Conservation (phyloP, 2,888 invertebrate genomes). For the Ephialtes manifestator region DNA sequence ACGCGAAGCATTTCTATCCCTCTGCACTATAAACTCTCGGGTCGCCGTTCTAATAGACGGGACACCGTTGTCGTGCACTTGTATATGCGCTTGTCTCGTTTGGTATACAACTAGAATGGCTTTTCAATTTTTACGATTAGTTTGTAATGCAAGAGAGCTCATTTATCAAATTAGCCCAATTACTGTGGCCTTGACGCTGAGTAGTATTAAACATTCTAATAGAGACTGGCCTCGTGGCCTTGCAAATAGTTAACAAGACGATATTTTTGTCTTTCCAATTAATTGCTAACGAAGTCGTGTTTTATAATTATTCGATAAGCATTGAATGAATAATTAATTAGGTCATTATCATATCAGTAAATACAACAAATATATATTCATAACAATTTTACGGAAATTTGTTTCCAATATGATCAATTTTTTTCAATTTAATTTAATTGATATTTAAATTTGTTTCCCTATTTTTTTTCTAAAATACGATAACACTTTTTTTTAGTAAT, state of each 20-base stretch:
- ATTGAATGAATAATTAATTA: no score
- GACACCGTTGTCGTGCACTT: conserved; percentile 6
- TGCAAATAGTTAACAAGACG: not conserved
- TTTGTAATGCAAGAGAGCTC: conserved; percentile 2
- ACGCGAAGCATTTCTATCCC: conserved; percentile 21
- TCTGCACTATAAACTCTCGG: not conserved
- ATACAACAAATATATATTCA: no score
- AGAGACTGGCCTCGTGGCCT: not conserved
- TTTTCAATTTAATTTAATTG: no score
- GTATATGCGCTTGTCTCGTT: not conserved
- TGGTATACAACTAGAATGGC: not conserved
- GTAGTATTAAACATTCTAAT: not conserved
- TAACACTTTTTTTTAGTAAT: no score
- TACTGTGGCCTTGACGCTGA: not conserved
- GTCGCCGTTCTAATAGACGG: conserved; percentile 20
- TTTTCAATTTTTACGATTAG: conserved; percentile 18
- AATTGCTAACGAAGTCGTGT: no score
- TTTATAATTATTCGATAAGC: no score
- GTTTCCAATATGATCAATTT: no score
- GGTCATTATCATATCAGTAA: no score
- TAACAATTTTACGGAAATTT: no score
- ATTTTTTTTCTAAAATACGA: no score
- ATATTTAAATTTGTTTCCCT: no score
- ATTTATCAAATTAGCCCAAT: conserved; percentile 7
- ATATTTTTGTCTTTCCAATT: not conserved